Base-by-base conservation (phyloP, 2,888 invertebrate genomes). In the Trachelus stipa region DNA sequence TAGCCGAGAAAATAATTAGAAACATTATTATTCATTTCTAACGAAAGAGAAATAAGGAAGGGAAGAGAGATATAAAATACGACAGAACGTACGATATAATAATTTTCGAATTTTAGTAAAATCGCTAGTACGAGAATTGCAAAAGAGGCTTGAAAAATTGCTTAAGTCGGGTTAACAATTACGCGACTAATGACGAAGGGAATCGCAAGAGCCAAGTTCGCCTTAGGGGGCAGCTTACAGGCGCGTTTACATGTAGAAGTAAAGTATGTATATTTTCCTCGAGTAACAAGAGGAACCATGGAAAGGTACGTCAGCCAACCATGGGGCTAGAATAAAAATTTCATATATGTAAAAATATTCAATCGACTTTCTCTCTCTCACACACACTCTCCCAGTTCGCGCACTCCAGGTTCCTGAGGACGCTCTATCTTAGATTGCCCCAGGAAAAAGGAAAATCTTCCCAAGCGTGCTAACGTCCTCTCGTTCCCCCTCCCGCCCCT, bases 291-390 rank as follows among this genome's bases (percentile, higher is more conserved):
- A 33, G 30, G 15, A 69, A 69, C 30, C 69, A 33, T 69, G 12
- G 69, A 69, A 69, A 69, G 69, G 69, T 69, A 33, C 69, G 69
- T 33, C 31, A 30, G 31, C 12, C 30, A 30, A 69, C 69, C 69
- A 33, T 30, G 69, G 12, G 30, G 40, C 77, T 77, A 80, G 78
- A 84, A 84, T 85, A 87, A 85, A 87, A 89, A 89, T 89, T 88
- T 89, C 89, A 89, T 88, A 86, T 87, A 89, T 89, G 89, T 86
- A 85, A 88, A 89, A 87, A 88, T 89, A 89, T 89, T 88, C 88
- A 87, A 89, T 89, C 85, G 73, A 76, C 85, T 85, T 82, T 83
- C 15, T 75, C 83, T 79, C 81, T 80, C 77, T 74, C 73, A 74
- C 73, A 77, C 73, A 76, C 80, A 80, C 30, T 37, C 15, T 76